Base-by-base conservation (phyloP, 2,888 invertebrate genomes). In the Aphidoletes aphidimyza region DNA sequence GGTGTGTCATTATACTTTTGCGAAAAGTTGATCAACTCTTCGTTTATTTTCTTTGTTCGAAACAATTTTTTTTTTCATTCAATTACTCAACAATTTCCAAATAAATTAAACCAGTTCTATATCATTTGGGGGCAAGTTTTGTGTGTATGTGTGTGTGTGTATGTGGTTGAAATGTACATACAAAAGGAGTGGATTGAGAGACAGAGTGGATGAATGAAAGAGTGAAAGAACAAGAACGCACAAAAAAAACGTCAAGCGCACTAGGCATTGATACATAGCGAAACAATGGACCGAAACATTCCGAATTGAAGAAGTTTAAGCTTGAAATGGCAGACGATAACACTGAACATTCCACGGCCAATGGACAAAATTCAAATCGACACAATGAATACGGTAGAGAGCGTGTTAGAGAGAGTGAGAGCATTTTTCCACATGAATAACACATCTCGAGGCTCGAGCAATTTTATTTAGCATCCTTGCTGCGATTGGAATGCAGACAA, bases 341-440 rank as follows among this genome's bases (percentile, higher is more conserved):
- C 14, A 69, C 11, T 22, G 54, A 69, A 69, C 69, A 69, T 69
- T 69, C 69, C 30, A 69, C 17, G 69, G 30, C 69, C 30, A 69
- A 69, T 69, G 69, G 69, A 69, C 69, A 69, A 69, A 69, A 54
- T 54, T 69, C 69, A 54, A 54, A 54, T 54, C 69, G n/a, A 69
- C n/a, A n/a, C 26, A 69, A 69, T 69, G 69, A 69, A 30, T 30
- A 69, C 54, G 14, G n/a, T n/a, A n/a, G n/a, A n/a, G n/a, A n/a
- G n/a, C n/a, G n/a, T n/a, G n/a, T n/a, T n/a, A n/a, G n/a, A n/a
- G n/a, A n/a, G n/a, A n/a, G n/a, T n/a, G n/a, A 69, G 34, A 30
- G 0, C 30, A 30, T 69, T 26, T 69, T 69, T 69, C 69, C 69
- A 69, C 69, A 69, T 69, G 69, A 69, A 30, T 69, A 69, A 30